These are phyloP conservation scores for Eulemur albifrons DNA, from an alignment of 2,797 vertebrate species.

Conservation along the genomic window DNA sequence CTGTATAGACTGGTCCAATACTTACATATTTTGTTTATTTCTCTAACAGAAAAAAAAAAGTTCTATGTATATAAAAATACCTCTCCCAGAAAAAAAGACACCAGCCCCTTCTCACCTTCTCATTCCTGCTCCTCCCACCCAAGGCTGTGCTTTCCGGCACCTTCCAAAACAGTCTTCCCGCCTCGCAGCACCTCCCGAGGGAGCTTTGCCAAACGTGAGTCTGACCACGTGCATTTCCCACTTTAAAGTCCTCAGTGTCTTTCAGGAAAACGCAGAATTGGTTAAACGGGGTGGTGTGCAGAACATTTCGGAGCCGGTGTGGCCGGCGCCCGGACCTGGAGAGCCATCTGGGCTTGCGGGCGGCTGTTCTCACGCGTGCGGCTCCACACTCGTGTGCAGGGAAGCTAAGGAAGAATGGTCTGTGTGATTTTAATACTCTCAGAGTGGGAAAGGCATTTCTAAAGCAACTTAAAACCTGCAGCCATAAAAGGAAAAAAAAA, in stretches of 20 bases:
- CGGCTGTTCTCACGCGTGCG: rapidly evolving
- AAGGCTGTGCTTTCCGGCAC: rapidly evolving
- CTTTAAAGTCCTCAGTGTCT: not conserved
- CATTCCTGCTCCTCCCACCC: not conserved
- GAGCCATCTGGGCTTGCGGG: rapidly evolving
- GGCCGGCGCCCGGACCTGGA: too few relatives aligned
- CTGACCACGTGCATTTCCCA: not conserved
- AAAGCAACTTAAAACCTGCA: not conserved
- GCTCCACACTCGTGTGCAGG: rapidly evolving
- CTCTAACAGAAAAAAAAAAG: not conserved
- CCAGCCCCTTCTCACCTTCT: not conserved
- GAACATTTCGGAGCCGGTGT: not conserved
- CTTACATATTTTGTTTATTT: not conserved
- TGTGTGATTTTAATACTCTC: not conserved
- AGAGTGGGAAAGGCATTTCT: not conserved
- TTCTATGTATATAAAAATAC: not conserved
- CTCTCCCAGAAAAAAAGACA: too few relatives aligned
- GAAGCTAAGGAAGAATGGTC: rapidly evolving
- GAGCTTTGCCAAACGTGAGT: not conserved
- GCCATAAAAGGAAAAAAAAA: not conserved
- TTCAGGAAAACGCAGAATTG: not conserved
- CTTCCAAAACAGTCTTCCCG: not conserved
- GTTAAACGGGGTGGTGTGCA: too few relatives aligned
- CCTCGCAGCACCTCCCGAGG: not conserved
- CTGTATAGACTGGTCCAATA: not conserved